Conservation (phyloP, 2,797 vertebrate species). For the Meda fulgida region DNA sequence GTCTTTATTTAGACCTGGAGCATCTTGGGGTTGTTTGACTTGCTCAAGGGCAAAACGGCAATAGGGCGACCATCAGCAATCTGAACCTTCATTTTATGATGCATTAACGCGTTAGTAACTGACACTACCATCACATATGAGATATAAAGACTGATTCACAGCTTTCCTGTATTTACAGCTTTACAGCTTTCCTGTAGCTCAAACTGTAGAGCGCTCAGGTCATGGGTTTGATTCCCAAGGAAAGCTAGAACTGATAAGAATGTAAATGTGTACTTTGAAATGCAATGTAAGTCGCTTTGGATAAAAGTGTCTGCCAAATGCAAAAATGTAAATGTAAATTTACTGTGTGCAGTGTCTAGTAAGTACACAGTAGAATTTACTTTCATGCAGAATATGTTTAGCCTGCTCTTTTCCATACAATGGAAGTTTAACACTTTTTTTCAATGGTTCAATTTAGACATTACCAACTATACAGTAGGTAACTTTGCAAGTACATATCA, state of each 20-base stretch:
- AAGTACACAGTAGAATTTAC: background rate
- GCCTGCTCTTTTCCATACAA: background rate
- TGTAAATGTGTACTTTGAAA: too few species aligned
- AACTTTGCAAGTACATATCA: too few species aligned
- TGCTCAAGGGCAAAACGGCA: slow-evolving; percentile 13
- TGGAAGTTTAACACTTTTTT: background rate
- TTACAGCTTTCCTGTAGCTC: too few species aligned
- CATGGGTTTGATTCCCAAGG: too few species aligned
- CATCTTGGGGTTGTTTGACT: slow-evolving; percentile 6
- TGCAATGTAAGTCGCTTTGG: too few species aligned
- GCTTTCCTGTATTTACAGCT: background rate
- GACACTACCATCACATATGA: background rate
- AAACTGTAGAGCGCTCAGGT: too few species aligned
- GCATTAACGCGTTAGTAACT: slow-evolving; percentile 3
- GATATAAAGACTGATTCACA: background rate
- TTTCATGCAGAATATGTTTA: background rate
- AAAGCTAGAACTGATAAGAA: too few species aligned
- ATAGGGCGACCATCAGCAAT: background rate
- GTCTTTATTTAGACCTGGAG: slow-evolving; percentile 21
- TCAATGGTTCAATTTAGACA: background rate
- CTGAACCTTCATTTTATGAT: slow-evolving; percentile 7
- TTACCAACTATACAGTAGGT: background rate
- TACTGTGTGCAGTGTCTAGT: background rate
- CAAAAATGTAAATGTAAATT: too few species aligned
- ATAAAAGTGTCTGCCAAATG: too few species aligned